Evolutionary conservation across 2,113 vertebrate genomes (phyloP).

Genomic region (Solenodon paradoxus): DNA sequence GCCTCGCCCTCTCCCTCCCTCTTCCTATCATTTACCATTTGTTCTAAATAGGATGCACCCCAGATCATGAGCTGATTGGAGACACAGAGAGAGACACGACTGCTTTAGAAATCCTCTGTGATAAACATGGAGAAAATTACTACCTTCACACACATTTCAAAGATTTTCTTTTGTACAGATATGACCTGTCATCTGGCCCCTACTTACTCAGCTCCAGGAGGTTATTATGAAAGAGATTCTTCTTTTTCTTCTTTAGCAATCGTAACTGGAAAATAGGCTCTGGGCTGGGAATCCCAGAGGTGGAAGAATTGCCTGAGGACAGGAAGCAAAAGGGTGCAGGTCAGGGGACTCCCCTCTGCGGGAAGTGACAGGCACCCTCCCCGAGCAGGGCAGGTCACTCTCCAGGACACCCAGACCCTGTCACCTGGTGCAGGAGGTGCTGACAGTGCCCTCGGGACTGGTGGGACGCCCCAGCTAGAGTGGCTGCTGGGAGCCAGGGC

Average conservation of each 20-base stretch:
- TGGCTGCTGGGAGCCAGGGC: fast-evolving
- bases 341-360: neutral
- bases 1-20: neutral
- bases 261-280: conserved; percentile 48
- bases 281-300: conserved; percentile 39
- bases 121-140: neutral
- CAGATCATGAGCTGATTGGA: conserved; percentile 1
- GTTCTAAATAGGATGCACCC: neutral
- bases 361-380: too few relatives aligned
- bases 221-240: conserved; percentile 59
- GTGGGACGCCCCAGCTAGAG: fast-evolving
- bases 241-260: neutral
- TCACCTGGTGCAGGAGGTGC: neutral
- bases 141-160: neutral
- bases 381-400: too few relatives aligned
- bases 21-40: neutral
- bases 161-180: conserved; percentile 16
- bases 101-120: conserved; percentile 21
- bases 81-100: neutral
- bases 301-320: conserved; percentile 44
- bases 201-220: conserved; percentile 52
- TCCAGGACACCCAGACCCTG: neutral
- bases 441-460: neutral
- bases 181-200: conserved; percentile 22
- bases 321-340: neutral